Percentiles rank a stretch among this genome's conserved stretches.
Conservation (phyloP, 2,888 invertebrate genomes). For the Ectropis crepuscularia region DNA sequence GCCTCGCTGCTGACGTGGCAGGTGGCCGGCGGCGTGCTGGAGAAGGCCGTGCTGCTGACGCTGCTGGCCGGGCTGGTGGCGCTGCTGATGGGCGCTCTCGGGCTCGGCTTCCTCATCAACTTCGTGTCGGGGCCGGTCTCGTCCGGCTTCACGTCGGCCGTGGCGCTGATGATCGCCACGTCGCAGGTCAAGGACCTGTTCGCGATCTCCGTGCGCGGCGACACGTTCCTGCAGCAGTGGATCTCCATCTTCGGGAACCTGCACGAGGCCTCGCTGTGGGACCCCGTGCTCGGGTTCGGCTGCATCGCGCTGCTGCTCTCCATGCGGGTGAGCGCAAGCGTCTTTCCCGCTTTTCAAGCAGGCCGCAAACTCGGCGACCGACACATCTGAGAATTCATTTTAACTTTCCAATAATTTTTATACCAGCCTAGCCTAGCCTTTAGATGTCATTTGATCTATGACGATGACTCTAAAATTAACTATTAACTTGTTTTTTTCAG, state of each 20-base stretch:
- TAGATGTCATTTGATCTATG: too few species aligned
- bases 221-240: conserved; percentile 92
- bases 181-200: conserved; percentile 95
- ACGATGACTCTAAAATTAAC: too few species aligned
- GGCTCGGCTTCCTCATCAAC: conserved; percentile 94
- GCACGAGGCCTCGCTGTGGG: conserved; percentile 87
- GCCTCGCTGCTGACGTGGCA: conserved; percentile 94
- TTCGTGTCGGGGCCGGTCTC: conserved; percentile 96
- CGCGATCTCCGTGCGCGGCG: conserved; percentile 88
- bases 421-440: too few species aligned
- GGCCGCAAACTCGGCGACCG: too few species aligned
- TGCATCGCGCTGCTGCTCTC: conserved; percentile 91
- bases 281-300: conserved; percentile 89
- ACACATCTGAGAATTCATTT: too few species aligned
- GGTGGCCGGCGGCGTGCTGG: conserved; percentile 87
- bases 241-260: conserved; percentile 88
- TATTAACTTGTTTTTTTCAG: conserved; percentile 69
- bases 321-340: conserved; percentile 87
- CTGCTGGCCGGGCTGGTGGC: conserved; percentile 91
- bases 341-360: not conserved
- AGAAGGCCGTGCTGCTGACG: conserved; percentile 90
- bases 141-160: conserved; percentile 95
- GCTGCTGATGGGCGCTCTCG: conserved; percentile 92
- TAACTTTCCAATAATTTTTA: too few species aligned
- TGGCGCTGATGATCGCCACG: conserved; percentile 93